A percentile compares a stretch with the other conserved stretches of the same genome.
phyloP scores from a whole-genome alignment of 64 coral and sea anemone species.

The Acropora tenuis region DNA sequence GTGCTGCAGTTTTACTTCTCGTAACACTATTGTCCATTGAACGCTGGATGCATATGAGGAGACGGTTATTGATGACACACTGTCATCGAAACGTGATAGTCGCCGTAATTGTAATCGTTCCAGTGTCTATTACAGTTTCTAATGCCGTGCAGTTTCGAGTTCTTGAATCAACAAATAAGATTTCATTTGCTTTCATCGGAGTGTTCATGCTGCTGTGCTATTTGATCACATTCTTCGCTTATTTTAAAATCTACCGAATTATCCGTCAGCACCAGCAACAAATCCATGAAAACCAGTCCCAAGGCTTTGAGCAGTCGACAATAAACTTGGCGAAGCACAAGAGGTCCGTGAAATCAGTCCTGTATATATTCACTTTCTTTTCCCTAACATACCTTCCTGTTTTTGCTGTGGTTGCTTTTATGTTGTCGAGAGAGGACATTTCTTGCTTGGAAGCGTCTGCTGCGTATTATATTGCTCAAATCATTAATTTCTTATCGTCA shows the following conservation, averaged over 20 bases:
- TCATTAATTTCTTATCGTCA: background rate
- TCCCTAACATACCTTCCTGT: background rate
- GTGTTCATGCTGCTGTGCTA: background rate
- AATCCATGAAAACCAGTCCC: background rate
- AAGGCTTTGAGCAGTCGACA: background rate
- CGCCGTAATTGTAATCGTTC: background rate
- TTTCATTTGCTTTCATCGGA: background rate
- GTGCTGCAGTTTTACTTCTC: background rate
- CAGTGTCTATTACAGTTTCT: background rate
- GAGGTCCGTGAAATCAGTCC: background rate
- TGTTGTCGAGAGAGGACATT: background rate
- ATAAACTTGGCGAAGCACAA: background rate
- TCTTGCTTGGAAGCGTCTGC: background rate
- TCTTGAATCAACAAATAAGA: too few species aligned
- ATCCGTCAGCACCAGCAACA: slow-evolving; percentile 20
- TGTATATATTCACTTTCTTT: background rate
- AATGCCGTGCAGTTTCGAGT: background rate
- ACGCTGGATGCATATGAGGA: slow-evolving; percentile 32
- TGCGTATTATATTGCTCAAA: background rate
- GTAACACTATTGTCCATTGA: slow-evolving; percentile 13
- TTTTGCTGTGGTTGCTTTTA: background rate
- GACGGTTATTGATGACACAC: background rate
- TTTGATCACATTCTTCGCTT: background rate
- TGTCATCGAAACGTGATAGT: background rate
- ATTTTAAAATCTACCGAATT: slow-evolving; percentile 12